Evolutionary conservation across 2,113 vertebrate species (phyloP), one percentile per base, ranked within the genome.

Genomic region (Struthidea cinerea): DNA sequence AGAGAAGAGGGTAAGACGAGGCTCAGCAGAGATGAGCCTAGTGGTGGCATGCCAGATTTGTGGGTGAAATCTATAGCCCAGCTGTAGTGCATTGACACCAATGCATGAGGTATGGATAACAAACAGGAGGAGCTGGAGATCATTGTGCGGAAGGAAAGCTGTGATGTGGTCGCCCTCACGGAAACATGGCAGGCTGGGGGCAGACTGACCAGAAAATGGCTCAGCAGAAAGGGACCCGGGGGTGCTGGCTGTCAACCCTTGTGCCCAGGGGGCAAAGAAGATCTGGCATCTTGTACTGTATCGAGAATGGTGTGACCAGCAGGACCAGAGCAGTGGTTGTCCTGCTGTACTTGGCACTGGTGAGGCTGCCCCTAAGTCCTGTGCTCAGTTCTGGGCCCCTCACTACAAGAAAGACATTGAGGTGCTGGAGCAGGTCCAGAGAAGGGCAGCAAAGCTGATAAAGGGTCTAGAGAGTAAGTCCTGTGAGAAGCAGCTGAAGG

Each of bases 291-390:
- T 37, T 37, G 21, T 22, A 35, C 9, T 20, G 8, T 9, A 20
- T 67, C 12, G 39, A 28, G 12, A 65, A 33, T 9, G 33, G 9
- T 44, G 33, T 33, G 15, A 9, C 27, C 68, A 50, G 59, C 27
- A 52, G 52, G 7, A 28, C 16, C 23, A 81, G 33, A 42, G 23
- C 20, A 39, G 27, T 28, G 52, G 39, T 14, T n/a, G 7, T 52
- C 22, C 13, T 1, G 0, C 22, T 44, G 23, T 44, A 33, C 19
- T 44, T 0, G 0, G 23, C 22, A 37, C 42, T 33, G 67, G 14
- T 50, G 35, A 50, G 22, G 15, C 18, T 65, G 7, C 3, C 7
- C 44, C 33, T 37, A 23, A 50, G 26, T 24, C 9, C 44, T 17
- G 21, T 33, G 44, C 7, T 27, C 26, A 37, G 15, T 50, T 57